Conservation (phyloP, 2,113 vertebrate genomes). For the Gallinago media region DNA sequence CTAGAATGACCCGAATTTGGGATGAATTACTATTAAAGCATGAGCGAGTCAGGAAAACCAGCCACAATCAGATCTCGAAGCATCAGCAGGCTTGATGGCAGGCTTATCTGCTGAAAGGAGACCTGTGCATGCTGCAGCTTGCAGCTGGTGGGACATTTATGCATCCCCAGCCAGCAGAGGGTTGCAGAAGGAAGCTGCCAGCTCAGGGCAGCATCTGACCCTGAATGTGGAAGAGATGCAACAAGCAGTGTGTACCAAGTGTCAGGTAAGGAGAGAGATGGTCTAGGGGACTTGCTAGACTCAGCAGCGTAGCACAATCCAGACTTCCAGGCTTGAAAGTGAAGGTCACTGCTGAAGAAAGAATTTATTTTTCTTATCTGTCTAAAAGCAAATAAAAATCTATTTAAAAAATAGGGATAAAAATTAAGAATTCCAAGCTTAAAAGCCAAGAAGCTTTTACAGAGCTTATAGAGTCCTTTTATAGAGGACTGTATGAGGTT, state of each 20-base stretch:
- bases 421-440: neutral
- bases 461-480: no score
- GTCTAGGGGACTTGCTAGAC: neutral
- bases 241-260: accelerated
- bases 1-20: no score
- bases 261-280: neutral
- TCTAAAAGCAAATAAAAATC: neutral
- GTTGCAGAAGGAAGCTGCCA: neutral
- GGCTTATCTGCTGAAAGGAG: neutral
- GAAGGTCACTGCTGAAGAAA: neutral
- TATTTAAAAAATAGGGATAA: neutral
- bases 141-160: neutral
- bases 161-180: no score
- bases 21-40: neutral
- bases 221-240: no score
- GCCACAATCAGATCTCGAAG: neutral
- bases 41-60: neutral
- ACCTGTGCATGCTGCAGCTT: neutral
- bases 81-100: neutral
- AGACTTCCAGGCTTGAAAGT: neutral
- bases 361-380: neutral
- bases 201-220: neutral
- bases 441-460: neutral
- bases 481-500: no score
- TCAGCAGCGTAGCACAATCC: neutral